Percentiles rank a stretch among this genome's conserved stretches.
Evolutionary conservation across 2,888 invertebrate genomes (phyloP).

Genomic region (Sericinus montela): DNA sequence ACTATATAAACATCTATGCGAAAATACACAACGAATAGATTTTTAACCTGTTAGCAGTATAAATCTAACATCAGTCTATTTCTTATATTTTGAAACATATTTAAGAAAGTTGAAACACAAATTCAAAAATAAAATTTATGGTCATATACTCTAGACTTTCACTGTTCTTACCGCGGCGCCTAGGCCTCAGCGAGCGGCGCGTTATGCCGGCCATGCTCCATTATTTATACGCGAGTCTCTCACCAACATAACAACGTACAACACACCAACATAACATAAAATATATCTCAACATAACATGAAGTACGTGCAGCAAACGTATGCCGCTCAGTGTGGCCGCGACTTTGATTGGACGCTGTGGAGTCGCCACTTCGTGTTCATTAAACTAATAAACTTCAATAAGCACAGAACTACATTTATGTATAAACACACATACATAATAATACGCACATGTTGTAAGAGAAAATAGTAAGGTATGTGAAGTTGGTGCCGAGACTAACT

Average conservation of each 20-base stretch:
- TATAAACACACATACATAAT: neutral
- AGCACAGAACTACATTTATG: neutral
- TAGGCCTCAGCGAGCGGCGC: constrained; percentile 73
- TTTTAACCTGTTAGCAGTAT: too few relatives aligned
- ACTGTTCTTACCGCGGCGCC: constrained; percentile 52
- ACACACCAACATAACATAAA: constrained; percentile 27
- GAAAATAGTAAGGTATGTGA: too few relatives aligned
- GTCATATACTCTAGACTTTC: constrained; percentile 31
- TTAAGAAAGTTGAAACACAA: too few relatives aligned
- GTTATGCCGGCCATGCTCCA: constrained; percentile 62
- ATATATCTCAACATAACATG: constrained; percentile 30
- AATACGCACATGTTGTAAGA: too few relatives aligned
- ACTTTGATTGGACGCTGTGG: constrained; percentile 19
- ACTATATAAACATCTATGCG: too few relatives aligned
- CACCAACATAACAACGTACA: constrained; percentile 25
- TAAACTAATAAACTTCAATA: constrained; percentile 17
- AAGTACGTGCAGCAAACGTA: constrained; percentile 20
- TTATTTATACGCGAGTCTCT: constrained; percentile 65
- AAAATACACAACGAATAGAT: too few relatives aligned
- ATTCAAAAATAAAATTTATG: too few relatives aligned
- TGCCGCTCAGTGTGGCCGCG: constrained; percentile 27
- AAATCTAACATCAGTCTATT: too few relatives aligned
- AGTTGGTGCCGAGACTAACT: too few relatives aligned
- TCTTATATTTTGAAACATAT: too few relatives aligned
- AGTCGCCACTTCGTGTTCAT: constrained; percentile 10